Evolutionary conservation across 2,888 invertebrate genomes (phyloP), one percentile per base, ranked within the genome.

Genomic region (Zaprionus obscuricornis): DNA sequence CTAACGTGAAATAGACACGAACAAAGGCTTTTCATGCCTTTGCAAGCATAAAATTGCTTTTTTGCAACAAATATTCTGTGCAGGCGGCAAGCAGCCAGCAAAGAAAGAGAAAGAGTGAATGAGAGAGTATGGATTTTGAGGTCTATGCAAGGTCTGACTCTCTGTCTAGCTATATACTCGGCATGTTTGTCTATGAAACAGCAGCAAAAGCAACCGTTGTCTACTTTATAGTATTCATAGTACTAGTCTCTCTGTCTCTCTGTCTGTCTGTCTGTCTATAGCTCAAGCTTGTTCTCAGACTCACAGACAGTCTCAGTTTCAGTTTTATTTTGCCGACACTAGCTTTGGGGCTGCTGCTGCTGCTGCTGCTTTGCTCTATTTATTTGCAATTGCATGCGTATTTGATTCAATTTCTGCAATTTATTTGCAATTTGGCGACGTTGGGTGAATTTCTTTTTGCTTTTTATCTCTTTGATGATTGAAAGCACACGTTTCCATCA

Each of bases 371-470:
- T 66, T 54, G 66, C 64, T 72, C 62, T 78, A 81, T 85, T 83
- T 83, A 66, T 77, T 74, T 76, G 76, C 78, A 69, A 70, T 85
- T 85, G 84, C 86, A 85, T 86, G 87, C 83, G 87, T 85, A 85
- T 87, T 86, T 87, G 86, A 87, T 86, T 86, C 87, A 87, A 86
- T 86, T 87, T 86, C 87, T 86, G 84, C 85, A 86, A 86, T 86
- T 87, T 86, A 86, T 87, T 87, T 86, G 87, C 85, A 86, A 86
- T 86, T 87, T 87, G 79, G 74, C 69, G 75, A 74, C 78, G 70
- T 47, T 77, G 81, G 59, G 2, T 5, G 3, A 3, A 5, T 18
- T 10, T 18, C 66, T 47, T 60, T 52, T 58, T 69, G 69, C 69
- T 60, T 73, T 84, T 78, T 81, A 81, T 81, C 81, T 81, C 85